These are phyloP conservation scores for Chiloscyllium punctatum DNA, from an alignment of 2,797 vertebrate genomes.

Conservation along the genomic window DNA sequence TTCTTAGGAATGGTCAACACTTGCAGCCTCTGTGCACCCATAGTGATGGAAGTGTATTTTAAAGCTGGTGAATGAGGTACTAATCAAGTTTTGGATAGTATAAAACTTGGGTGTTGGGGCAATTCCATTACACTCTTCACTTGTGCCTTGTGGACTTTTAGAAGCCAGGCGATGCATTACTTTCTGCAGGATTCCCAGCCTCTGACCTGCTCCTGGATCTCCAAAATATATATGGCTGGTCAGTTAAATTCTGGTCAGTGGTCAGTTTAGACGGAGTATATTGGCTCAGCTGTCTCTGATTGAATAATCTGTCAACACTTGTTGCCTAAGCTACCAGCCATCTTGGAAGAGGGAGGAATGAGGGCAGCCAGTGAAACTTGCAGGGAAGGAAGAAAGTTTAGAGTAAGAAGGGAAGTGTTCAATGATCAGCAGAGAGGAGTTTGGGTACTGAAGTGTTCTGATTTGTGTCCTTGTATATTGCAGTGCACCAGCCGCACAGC, in stretches of 20 bases:
- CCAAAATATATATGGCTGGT: not conserved
- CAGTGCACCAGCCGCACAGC: slow-evolving; percentile 57
- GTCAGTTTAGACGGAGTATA: not conserved
- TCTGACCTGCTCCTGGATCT: not conserved
- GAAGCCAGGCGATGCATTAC: not conserved
- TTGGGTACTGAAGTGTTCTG: not conserved
- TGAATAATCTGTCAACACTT: not conserved
- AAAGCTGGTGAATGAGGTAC: too few species aligned
- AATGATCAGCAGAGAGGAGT: not conserved
- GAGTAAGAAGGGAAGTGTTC: not conserved
- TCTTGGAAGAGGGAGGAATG: not conserved
- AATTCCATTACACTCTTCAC: not conserved
- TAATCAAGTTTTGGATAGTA: too few species aligned
- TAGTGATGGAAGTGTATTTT: not conserved
- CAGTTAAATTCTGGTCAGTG: not conserved
- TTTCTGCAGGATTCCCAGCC: not conserved
- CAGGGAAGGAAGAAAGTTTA: not conserved
- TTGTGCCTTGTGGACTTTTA: not conserved
- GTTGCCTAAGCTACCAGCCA: not conserved
- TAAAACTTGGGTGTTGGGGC: too few species aligned
- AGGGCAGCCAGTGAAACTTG: not conserved
- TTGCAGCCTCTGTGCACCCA: too few species aligned
- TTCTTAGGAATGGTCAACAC: not conserved
- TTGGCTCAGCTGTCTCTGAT: not conserved
- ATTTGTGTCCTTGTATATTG: not conserved